These are phyloP conservation scores for Phataginus tricuspis DNA, from an alignment of 2,797 vertebrate species.

Conservation along the genomic window DNA sequence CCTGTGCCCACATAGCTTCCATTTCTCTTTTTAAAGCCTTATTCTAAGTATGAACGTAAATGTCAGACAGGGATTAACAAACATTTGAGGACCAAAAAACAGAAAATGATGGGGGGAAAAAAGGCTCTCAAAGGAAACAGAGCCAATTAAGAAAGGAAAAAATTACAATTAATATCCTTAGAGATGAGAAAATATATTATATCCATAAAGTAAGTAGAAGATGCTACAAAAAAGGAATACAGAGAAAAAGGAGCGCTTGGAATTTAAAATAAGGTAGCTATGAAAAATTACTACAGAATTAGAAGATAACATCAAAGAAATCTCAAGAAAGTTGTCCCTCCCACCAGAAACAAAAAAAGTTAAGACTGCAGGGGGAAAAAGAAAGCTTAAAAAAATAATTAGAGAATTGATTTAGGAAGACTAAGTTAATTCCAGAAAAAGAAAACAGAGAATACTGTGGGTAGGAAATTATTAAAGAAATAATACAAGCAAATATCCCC, in stretches of 20 bases:
- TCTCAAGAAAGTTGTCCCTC: background rate
- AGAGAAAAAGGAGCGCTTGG: background rate
- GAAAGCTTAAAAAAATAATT: background rate
- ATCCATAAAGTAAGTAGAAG: background rate
- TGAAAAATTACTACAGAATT: slow-evolving; percentile 11
- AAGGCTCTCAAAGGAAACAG: background rate
- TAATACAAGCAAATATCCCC: background rate
- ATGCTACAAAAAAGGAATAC: background rate
- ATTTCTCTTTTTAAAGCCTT: background rate
- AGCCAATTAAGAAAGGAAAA: background rate
- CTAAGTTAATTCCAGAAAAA: background rate
- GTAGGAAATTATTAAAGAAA: background rate
- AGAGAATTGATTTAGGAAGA: background rate
- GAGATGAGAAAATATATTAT: background rate
- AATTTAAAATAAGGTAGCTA: slow-evolving; percentile 27
- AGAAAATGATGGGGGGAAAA: background rate
- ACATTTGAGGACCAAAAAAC: background rate
- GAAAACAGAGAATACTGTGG: background rate
- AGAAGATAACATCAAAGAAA: slow-evolving; percentile 3
- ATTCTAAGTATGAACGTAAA: background rate
- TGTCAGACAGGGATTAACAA: background rate
- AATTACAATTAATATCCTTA: background rate
- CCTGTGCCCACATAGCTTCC: background rate
- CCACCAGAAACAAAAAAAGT: background rate
- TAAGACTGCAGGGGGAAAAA: background rate